A percentile compares a stretch with the other conserved stretches of the same genome.
These are phyloP conservation scores for Fregetta grallaria DNA, from an alignment of 2,113 vertebrate genomes.

Conservation along the genomic window DNA sequence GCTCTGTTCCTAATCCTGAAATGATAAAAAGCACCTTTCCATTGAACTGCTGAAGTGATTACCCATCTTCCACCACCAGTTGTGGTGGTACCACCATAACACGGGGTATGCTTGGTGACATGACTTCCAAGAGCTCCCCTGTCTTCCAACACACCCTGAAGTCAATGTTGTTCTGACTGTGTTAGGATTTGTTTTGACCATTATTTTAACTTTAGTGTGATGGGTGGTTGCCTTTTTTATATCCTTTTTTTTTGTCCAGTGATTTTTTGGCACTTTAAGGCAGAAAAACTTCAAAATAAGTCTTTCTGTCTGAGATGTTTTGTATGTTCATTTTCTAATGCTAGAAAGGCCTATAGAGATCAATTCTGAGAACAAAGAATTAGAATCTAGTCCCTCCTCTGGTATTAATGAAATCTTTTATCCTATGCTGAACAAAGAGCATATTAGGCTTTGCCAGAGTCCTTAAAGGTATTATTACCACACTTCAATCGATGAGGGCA, in stretches of 20 bases:
- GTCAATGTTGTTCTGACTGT: neutral
- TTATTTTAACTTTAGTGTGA: neutral
- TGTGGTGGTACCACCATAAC: no score
- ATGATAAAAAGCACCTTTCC: neutral
- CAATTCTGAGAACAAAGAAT: neutral
- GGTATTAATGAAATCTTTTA: slow-evolving; percentile 4
- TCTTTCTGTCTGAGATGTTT: neutral
- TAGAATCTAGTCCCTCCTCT: neutral
- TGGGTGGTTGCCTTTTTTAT: neutral
- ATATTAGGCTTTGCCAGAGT: neutral
- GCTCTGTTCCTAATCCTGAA: neutral
- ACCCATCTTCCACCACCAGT: neutral
- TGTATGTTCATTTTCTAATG: neutral
- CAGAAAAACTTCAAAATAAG: neutral
- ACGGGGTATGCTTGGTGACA: neutral
- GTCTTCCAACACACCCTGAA: neutral
- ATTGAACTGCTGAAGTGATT: neutral
- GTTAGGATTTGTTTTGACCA: neutral
- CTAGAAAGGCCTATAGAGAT: neutral
- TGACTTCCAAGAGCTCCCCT: neutral
- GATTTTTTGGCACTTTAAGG: neutral
- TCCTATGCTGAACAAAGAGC: neutral
- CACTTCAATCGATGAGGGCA: neutral
- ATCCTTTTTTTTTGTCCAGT: neutral
- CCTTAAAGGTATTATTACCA: neutral